These are phyloP conservation scores for Arctocebus calabarensis DNA, from an alignment of 2,797 vertebrate species.

Conservation along the genomic window DNA sequence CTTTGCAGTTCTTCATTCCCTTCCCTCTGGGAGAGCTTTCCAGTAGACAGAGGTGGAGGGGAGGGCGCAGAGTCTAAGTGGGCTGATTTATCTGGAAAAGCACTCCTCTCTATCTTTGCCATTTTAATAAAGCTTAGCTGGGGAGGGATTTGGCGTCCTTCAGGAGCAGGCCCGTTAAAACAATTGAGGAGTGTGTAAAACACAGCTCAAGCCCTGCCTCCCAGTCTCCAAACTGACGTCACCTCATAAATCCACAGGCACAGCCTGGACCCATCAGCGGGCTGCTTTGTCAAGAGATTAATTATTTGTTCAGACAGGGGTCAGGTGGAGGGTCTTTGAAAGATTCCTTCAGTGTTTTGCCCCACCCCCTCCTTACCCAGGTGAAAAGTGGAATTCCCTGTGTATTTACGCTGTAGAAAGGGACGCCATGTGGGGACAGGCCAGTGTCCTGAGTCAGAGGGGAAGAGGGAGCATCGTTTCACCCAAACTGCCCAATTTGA, in stretches of 20 bases:
- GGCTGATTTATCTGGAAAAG: constrained; percentile 82
- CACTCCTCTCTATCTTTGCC: constrained; percentile 75
- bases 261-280: constrained; percentile 74
- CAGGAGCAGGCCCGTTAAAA: constrained; percentile 76
- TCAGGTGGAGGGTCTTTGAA: constrained; percentile 72
- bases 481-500: neutral
- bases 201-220: constrained; percentile 62
- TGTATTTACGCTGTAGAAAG: neutral
- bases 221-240: constrained; percentile 67
- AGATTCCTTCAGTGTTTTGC: constrained; percentile 60
- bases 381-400: neutral
- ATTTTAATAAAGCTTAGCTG: constrained; percentile 85
- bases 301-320: constrained; percentile 82
- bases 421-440: neutral
- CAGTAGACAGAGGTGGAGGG: constrained; percentile 53
- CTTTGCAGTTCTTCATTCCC: constrained; percentile 83
- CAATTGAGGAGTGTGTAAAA: constrained; percentile 82
- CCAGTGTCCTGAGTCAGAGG: neutral
- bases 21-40: constrained; percentile 82
- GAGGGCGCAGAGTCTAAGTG: constrained; percentile 70
- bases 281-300: constrained; percentile 80
- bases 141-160: constrained; percentile 78
- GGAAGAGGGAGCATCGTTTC: neutral
- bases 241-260: constrained; percentile 82
- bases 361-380: neutral